Evolutionary conservation across 2,797 vertebrate genomes (phyloP), one percentile per base, ranked within the genome.

Genomic region (Helicolenus hilgendorfi): DNA sequence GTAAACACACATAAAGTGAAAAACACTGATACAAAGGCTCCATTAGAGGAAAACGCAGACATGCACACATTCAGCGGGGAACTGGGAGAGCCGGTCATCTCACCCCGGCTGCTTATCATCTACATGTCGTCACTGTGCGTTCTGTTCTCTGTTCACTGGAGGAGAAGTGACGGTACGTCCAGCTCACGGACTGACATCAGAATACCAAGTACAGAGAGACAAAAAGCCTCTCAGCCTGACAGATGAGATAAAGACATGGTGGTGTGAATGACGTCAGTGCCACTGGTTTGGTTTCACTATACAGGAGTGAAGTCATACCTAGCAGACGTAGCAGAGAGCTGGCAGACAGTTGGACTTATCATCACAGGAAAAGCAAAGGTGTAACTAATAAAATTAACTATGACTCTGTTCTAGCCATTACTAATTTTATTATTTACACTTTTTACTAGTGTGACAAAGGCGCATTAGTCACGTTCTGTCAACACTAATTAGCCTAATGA

Each of bases 131-230:
- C 92, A 91, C 75, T 91, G 86, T 70, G 72, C 26, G 45, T 85
- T 82, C 79, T 93, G 89, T 91, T 90, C 74, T 86, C 70, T 84
- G 72, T 80, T 86, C 45, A 18, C 49, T 36, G 56, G 60, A 81
- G 65, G 59, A 86, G 64, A 69, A 69, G 80, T 45, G 77, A 80
- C n/a, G 53, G 83, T 68, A 72, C 24, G 7, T 77, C 53, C 84
- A 68, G 79, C 77, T 64, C 79, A 27, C 81, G 68, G 62, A 75
- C 72, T 92, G 89, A 92, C 87, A 92, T 94, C 91, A 87, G 88
- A 93, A 83, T 91, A 87, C 15, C 77, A 92, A 88, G 68, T 72
- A 77, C 64, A 56, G 64, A 33, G 70, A 80, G 77, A 92, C 86
- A 89, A 81, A 89, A 79, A 75, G 74, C 41, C 85, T 84, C 84